Evolutionary conservation across 2,888 invertebrate species (phyloP).

Genomic region (Icerya purchasi): DNA sequence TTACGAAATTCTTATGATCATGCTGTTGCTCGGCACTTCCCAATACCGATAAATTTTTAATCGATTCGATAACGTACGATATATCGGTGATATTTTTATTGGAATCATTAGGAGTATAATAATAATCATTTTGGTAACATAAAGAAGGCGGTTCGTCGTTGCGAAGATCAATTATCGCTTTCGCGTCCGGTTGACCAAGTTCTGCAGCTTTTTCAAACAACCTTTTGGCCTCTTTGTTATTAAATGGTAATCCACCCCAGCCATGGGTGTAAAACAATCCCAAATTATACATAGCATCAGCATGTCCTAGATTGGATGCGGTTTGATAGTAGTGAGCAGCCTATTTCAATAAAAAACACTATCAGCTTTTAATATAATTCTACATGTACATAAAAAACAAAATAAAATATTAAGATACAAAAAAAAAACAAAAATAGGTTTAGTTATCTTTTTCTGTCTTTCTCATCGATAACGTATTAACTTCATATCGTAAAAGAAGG

Average conservation of each 20-base stretch:
- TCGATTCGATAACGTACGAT: neutral
- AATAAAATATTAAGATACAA: neutral
- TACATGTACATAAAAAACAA: too few species aligned
- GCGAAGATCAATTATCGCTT: conserved; percentile 26
- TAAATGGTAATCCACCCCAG: conserved; percentile 33
- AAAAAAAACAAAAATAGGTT: too few species aligned
- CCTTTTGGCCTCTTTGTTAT: conserved; percentile 31
- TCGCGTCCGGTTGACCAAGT: conserved; percentile 35
- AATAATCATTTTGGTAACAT: neutral
- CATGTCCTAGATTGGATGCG: conserved; percentile 40
- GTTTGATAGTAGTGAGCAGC: conserved; percentile 41
- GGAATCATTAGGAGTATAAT: neutral
- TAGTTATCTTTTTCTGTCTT: too few species aligned
- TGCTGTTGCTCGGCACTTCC: neutral
- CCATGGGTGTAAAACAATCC: conserved; percentile 45
- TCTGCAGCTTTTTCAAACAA: conserved; percentile 35
- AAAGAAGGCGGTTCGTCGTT: neutral
- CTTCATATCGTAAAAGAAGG: too few species aligned
- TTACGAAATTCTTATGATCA: neutral
- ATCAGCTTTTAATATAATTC: conserved; percentile 7
- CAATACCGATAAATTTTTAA: neutral
- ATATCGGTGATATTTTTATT: neutral
- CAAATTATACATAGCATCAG: conserved; percentile 44
- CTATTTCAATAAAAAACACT: conserved; percentile 27
- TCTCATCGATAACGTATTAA: too few species aligned